Evolutionary conservation across 2,113 vertebrate species (phyloP).

Genomic region (Rhinopomastus cyanomelas): DNA sequence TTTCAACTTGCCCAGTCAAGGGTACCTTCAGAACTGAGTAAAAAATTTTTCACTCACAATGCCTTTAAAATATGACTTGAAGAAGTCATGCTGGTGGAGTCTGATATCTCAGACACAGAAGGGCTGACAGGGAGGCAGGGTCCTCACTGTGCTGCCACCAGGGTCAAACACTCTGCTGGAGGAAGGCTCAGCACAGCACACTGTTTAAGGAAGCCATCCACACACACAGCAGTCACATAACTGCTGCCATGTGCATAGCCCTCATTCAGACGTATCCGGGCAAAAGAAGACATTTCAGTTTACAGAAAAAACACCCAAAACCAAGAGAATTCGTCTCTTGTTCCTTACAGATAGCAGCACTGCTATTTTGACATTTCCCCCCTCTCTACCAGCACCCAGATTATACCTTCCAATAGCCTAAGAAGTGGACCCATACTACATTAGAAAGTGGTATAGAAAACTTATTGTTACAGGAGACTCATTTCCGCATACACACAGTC

Average conservation of each 20-base stretch:
- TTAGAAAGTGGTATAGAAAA: background rate
- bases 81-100: rapidly evolving
- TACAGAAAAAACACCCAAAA: background rate
- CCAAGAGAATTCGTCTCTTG: background rate
- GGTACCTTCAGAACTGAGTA: background rate
- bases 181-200: rapidly evolving
- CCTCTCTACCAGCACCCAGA: rapidly evolving
- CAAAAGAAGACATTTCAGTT: background rate
- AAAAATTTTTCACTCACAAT: background rate
- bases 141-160: background rate
- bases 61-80: rapidly evolving
- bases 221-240: background rate
- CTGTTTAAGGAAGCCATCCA: rapidly evolving
- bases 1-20: background rate
- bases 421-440: background rate
- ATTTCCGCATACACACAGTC: background rate
- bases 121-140: background rate
- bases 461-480: background rate
- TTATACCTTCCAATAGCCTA: background rate
- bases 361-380: background rate
- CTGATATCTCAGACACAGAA: background rate
- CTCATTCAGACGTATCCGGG: background rate
- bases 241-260: background rate
- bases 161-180: background rate
- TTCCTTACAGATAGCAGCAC: rapidly evolving